Percentiles rank a stretch among this genome's conserved stretches.
phyloP scores from a whole-genome alignment of 2,797 vertebrate species.

The Peromyscus aztecus region DNA sequence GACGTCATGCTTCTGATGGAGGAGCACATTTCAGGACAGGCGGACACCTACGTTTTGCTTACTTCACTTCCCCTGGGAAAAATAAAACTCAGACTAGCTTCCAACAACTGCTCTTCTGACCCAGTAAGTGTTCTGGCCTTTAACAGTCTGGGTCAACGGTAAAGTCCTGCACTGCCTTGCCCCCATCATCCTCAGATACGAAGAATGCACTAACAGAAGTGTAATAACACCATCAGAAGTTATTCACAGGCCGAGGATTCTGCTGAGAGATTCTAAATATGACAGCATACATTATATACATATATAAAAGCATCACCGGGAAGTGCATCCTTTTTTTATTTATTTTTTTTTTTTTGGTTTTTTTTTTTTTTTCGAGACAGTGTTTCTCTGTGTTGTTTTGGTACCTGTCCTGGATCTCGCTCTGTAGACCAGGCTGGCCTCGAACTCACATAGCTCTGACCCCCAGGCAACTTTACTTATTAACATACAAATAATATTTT shows the following conservation, averaged over 20 bases:
- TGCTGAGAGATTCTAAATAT: background rate
- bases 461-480: too few species aligned
- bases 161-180: background rate
- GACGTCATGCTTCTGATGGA: accelerated
- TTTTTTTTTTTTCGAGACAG: too few species aligned
- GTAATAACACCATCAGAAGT: background rate
- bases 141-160: conserved; percentile 50
- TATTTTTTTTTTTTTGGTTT: too few species aligned
- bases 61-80: background rate
- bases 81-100: background rate
- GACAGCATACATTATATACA: background rate
- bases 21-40: background rate
- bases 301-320: background rate
- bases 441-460: too few species aligned
- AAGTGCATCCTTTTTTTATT: background rate
- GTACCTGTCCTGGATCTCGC: too few species aligned
- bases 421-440: too few species aligned
- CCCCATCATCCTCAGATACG: background rate
- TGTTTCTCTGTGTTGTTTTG: too few species aligned
- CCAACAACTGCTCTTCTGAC: background rate
- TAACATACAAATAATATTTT: too few species aligned
- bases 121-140: background rate
- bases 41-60: background rate
- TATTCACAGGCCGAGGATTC: background rate
- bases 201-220: background rate